A percentile compares a stretch with the other conserved stretches of the same genome.
phyloP scores from a whole-genome alignment of 2,797 vertebrate genomes.

The Peromyscus eremicus region DNA sequence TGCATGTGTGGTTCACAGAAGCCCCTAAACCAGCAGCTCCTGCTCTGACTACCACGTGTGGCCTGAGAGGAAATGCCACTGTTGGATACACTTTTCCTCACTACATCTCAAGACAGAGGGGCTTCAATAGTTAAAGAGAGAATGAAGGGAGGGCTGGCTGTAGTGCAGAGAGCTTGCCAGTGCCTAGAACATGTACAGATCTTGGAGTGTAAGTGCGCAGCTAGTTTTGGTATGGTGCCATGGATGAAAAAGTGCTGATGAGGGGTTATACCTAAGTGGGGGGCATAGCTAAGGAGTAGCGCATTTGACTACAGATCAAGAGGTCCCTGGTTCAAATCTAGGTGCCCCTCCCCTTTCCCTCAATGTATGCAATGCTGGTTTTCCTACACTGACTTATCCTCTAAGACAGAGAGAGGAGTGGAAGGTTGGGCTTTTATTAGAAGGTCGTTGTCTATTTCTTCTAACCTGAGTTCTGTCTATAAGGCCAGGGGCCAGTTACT shows the following conservation, averaged over 20 bases:
- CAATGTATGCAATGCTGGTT: neutral
- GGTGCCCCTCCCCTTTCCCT: neutral
- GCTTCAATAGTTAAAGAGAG: neutral
- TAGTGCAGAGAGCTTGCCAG: neutral
- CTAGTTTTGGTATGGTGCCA: neutral
- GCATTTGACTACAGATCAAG: conserved; percentile 1
- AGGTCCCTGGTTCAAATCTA: neutral
- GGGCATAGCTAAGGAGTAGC: neutral
- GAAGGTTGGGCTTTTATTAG: neutral
- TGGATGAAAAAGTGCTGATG: neutral
- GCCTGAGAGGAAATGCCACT: too few relatives aligned
- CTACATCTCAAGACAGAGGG: neutral
- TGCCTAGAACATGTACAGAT: neutral
- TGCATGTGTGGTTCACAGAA: neutral
- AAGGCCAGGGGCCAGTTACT: neutral
- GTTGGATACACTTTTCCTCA: neutral
- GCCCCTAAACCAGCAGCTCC: neutral
- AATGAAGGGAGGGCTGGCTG: neutral
- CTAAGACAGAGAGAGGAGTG: neutral
- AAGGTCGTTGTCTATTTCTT: neutral
- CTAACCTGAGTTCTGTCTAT: neutral
- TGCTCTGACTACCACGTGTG: neutral
- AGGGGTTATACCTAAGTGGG: accelerated
- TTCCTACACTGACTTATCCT: neutral
- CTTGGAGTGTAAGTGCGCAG: accelerated